Conservation (phyloP, 2,797 vertebrate genomes). For the Lophotriccus pileatus region DNA sequence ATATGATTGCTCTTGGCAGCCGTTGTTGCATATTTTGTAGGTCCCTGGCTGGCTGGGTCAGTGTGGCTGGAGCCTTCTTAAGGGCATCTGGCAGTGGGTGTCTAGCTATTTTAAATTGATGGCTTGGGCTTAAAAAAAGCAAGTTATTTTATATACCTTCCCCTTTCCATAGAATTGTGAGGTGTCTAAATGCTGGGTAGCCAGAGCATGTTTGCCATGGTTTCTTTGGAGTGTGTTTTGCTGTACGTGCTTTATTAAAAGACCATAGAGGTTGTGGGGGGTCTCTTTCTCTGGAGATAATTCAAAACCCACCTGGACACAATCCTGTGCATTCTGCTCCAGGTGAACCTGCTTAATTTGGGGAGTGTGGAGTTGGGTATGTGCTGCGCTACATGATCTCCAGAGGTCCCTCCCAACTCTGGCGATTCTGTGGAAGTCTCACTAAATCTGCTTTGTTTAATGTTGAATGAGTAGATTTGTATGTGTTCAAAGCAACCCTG, state of each 20-base stretch:
- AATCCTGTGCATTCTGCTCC: background rate
- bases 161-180: background rate
- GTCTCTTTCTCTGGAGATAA: background rate
- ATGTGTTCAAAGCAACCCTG: background rate
- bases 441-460: background rate
- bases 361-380: background rate
- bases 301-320: background rate
- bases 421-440: background rate
- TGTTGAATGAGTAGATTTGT: background rate
- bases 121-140: background rate
- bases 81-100: background rate
- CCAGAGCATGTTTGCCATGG: background rate
- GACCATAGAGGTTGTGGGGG: background rate
- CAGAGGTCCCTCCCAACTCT: background rate
- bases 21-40: rapidly evolving
- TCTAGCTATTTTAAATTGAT: background rate
- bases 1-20: background rate
- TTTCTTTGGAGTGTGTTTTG: background rate
- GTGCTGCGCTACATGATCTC: background rate
- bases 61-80: rapidly evolving
- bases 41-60: background rate
- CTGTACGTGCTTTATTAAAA: background rate
- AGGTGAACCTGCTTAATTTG: background rate
- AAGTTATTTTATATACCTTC: background rate
- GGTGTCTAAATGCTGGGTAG: background rate